Conservation (phyloP, 1,140 invertebrate species). For the Zaprionus gabonicus region DNA sequence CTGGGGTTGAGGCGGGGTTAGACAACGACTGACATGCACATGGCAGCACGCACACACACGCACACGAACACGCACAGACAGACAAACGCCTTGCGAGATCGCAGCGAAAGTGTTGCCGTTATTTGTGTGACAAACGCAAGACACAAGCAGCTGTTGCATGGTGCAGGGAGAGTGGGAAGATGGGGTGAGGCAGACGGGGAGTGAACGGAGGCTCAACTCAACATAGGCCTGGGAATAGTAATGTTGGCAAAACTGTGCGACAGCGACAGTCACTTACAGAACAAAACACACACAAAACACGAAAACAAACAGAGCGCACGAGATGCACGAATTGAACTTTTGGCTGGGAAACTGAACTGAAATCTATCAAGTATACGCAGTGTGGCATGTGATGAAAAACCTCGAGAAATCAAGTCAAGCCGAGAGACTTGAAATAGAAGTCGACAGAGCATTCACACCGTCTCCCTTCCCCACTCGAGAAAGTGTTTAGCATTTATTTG, state of each 20-base stretch:
- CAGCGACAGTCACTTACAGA: constrained; percentile 59
- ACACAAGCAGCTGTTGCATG: constrained; percentile 31
- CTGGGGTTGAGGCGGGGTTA: constrained; percentile 17
- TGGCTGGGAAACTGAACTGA: constrained; percentile 13
- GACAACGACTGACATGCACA: constrained; percentile 59
- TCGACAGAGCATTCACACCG: constrained; percentile 8
- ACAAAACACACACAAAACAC: constrained; percentile 4
- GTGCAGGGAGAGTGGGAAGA: not conserved
- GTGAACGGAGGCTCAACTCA: not conserved
- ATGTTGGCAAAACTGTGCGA: constrained; percentile 53
- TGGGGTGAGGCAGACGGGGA: not conserved
- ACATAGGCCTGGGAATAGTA: constrained; percentile 27
- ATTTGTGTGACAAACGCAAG: constrained; percentile 66
- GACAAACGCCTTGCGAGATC: constrained; percentile 6
- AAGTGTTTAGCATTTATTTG: constrained; percentile 76
- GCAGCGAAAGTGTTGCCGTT: constrained; percentile 59
- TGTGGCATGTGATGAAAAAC: constrained; percentile 47
- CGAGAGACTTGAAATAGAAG: constrained; percentile 37
- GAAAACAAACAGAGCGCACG: constrained; percentile 49
- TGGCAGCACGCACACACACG: constrained; percentile 13
- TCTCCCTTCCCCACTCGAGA: not conserved
- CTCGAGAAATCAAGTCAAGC: constrained; percentile 52
- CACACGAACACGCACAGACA: constrained; percentile 28
- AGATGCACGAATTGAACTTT: constrained; percentile 62
- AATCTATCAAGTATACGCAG: constrained; percentile 76